Evolutionary conservation across 2,797 vertebrate species (phyloP).

Genomic region (Neosilurus hyrtlii): DNA sequence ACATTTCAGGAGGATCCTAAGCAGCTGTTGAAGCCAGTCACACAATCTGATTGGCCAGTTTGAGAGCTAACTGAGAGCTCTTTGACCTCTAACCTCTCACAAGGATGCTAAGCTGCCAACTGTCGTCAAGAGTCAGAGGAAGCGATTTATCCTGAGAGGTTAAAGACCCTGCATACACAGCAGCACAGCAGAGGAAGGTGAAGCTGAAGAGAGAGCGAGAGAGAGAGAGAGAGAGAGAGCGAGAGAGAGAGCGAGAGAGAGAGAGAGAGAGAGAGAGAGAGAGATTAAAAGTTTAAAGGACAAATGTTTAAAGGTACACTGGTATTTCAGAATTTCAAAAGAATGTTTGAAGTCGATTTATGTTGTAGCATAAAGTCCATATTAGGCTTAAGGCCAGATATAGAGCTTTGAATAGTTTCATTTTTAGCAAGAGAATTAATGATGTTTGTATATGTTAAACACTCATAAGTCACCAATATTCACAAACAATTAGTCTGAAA

Average conservation of each 20-base stretch:
- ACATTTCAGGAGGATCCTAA: conserved; percentile 33
- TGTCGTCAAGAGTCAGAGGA: conserved; percentile 61
- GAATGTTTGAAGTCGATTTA: neutral
- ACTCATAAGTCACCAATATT: neutral
- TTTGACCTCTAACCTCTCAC: conserved; percentile 52
- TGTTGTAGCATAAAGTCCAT: neutral
- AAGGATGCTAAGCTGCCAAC: conserved; percentile 59
- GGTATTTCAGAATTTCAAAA: neutral
- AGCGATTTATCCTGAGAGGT: conserved; percentile 58
- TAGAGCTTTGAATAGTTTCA: neutral
- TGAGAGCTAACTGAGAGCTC: conserved; percentile 23
- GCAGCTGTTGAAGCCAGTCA: conserved; percentile 52
- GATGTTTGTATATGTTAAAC: neutral
- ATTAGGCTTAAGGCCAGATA: neutral
- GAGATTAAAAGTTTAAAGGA: neutral
- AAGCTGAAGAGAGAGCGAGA: neutral
- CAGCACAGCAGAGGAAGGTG: conserved; percentile 11
- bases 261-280: neutral
- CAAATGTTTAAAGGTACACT: neutral
- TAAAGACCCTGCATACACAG: conserved; percentile 51
- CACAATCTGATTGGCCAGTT: conserved; percentile 40
- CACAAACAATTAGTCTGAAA: neutral
- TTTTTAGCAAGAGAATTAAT: neutral
- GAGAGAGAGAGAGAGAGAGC: no score
- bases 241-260: neutral